These are phyloP conservation scores for Spongilla lacustris DNA, from an alignment of 37 sponge, comb jelly and placozoan genomes.

Conservation along the genomic window DNA sequence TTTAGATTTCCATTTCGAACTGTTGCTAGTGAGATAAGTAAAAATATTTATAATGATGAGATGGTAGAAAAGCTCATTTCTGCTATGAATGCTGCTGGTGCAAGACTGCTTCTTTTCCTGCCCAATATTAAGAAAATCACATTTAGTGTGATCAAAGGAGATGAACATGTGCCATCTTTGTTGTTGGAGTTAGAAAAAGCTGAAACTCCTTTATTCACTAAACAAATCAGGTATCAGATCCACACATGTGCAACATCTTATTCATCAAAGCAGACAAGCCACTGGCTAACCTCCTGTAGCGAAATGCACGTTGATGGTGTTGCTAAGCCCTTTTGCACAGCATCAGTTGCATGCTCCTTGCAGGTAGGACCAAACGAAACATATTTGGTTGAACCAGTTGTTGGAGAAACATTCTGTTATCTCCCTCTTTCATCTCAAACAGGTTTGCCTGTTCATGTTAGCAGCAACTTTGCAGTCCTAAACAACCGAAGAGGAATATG, in stretches of 20 bases:
- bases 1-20: constrained; percentile 77
- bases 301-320: neutral
- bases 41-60: constrained; percentile 27
- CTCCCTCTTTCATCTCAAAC: constrained; percentile 29
- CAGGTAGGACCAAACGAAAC: neutral
- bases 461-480: constrained; percentile 53
- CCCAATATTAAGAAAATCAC: constrained; percentile 23
- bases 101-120: constrained; percentile 39
- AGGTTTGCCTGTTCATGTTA: constrained; percentile 67
- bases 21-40: constrained; percentile 32
- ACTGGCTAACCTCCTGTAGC: constrained; percentile 7
- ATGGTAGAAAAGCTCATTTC: neutral
- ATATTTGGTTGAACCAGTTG: neutral
- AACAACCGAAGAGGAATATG: constrained; percentile 52
- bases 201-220: neutral
- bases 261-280: too few relatives aligned
- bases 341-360: constrained; percentile 4
- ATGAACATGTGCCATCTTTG: neutral
- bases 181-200: neutral
- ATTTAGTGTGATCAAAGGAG: constrained; percentile 4
- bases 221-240: neutral
- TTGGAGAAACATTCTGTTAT: constrained; percentile 37
- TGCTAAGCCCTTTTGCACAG: neutral
- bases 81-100: constrained; percentile 5
- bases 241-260: neutral